phyloP scores from a whole-genome alignment of 2,797 vertebrate species.

The Siniperca scherzeri region DNA sequence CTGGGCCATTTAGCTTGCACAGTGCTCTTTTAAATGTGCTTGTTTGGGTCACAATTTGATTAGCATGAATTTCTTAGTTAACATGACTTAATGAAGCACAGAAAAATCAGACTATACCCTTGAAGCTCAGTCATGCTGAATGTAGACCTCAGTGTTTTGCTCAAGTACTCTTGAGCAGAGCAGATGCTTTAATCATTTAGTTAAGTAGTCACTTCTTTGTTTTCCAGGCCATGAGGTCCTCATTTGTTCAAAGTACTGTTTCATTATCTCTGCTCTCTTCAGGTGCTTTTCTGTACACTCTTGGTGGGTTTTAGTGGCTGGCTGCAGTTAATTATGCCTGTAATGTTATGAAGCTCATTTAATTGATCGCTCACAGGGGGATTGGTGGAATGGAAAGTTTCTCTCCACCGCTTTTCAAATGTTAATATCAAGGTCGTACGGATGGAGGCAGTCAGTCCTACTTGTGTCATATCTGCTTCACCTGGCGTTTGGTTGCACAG shows the following conservation, averaged over 20 bases:
- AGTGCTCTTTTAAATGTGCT: not conserved
- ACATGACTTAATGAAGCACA: not conserved
- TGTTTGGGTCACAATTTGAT: conserved; percentile 23
- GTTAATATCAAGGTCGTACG: conserved; percentile 21
- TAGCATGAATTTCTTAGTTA: conserved; percentile 3
- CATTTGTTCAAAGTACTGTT: conserved; percentile 16
- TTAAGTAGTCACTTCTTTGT: conserved; percentile 19
- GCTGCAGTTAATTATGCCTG: conserved; percentile 24
- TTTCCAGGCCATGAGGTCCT: conserved; percentile 25
- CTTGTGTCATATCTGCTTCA: conserved; percentile 29
- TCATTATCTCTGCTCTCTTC: conserved; percentile 19
- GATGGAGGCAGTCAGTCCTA: conserved; percentile 9
- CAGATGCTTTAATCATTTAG: conserved; percentile 17
- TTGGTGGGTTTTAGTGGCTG: not conserved
- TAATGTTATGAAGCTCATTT: conserved; percentile 22
- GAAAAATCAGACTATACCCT: not conserved
- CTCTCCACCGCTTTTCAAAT: conserved; percentile 15
- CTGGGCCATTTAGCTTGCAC: not conserved
- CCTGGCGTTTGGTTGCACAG: conserved; percentile 23
- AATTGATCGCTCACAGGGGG: conserved; percentile 20
- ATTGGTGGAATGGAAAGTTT: not conserved
- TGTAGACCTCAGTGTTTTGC: conserved; percentile 11
- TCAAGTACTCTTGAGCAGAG: conserved; percentile 23
- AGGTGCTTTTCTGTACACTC: not conserved
- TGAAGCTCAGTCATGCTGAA: conserved; percentile 13